Conservation (phyloP, 2,888 invertebrate genomes). For the Leptinotarsa peninsularis region DNA sequence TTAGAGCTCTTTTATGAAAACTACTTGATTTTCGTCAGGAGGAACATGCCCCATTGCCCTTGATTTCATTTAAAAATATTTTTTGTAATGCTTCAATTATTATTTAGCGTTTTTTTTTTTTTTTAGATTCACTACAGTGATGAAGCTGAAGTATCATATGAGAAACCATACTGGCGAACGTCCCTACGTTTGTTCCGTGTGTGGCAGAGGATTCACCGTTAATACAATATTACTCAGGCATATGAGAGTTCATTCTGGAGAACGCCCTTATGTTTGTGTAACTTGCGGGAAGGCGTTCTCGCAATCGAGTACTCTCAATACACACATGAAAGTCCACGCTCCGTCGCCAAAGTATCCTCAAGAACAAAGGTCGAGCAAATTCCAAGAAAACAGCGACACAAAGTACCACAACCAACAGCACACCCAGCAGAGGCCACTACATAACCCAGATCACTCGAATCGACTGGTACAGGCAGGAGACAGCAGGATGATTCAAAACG, state of each 20-base stretch:
- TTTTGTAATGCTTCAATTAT: not conserved
- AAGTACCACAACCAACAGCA: slow-evolving; percentile 43
- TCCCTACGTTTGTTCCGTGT: slow-evolving; percentile 65
- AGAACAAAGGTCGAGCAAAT: slow-evolving; percentile 54
- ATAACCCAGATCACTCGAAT: slow-evolving; percentile 48
- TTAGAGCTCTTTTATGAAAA: no score
- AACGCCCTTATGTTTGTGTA: slow-evolving; percentile 66
- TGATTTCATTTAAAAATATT: not conserved
- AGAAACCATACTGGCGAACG: slow-evolving; percentile 66
- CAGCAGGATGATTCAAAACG: slow-evolving; percentile 59
- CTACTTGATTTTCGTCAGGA: no score
- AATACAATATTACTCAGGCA: slow-evolving; percentile 65
- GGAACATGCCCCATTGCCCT: no score
- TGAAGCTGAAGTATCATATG: slow-evolving; percentile 67
- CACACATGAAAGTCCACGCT: slow-evolving; percentile 65
- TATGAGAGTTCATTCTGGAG: slow-evolving; percentile 67
- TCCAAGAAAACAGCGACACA: slow-evolving; percentile 40
- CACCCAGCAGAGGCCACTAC: slow-evolving; percentile 50
- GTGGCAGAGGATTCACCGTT: slow-evolving; percentile 66
- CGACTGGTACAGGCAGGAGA: slow-evolving; percentile 58
- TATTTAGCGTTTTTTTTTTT: not conserved
- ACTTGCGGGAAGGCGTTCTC: slow-evolving; percentile 66
- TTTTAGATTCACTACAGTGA: slow-evolving; percentile 65
- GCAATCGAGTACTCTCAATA: slow-evolving; percentile 65
- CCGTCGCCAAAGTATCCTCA: slow-evolving; percentile 59